Conservation (phyloP, 2,888 invertebrate genomes). For the Drosophila atroscutellata region DNA sequence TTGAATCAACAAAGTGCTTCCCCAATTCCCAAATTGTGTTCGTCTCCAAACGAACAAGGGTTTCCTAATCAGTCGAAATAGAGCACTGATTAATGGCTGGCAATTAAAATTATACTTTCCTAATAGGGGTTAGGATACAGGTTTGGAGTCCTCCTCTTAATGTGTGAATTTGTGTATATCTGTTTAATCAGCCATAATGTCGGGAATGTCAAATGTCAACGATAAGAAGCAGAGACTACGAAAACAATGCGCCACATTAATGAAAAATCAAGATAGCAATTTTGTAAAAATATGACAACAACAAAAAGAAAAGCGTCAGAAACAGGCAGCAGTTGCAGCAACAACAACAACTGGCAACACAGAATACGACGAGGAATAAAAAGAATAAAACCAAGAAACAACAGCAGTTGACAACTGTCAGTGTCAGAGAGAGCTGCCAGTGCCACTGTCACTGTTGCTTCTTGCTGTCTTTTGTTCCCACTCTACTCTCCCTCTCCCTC, state of each 20-base stretch:
- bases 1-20: slow-evolving; percentile 35
- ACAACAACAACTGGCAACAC: slow-evolving; percentile 2
- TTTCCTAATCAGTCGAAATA: background rate
- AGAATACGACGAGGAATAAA: slow-evolving; percentile 25
- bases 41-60: background rate
- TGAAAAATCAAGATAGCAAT: slow-evolving; percentile 62
- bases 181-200: slow-evolving; percentile 32
- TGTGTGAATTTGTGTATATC: slow-evolving; percentile 6
- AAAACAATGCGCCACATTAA: slow-evolving; percentile 59
- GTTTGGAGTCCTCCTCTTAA: background rate
- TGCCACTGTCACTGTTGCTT: slow-evolving; percentile 79
- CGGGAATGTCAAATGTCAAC: slow-evolving; percentile 49
- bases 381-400: slow-evolving; percentile 72
- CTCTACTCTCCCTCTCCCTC: slow-evolving; percentile 12
- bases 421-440: slow-evolving; percentile 69
- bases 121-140: background rate
- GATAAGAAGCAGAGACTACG: slow-evolving; percentile 19
- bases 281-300: slow-evolving; percentile 50
- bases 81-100: background rate
- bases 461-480: slow-evolving; percentile 73
- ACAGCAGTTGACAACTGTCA: slow-evolving; percentile 83
- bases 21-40: background rate
- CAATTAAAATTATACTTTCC: background rate
- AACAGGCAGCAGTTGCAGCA: slow-evolving; percentile 38
- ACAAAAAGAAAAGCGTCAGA: slow-evolving; percentile 25